phyloP scores from a whole-genome alignment of 1,140 invertebrate genomes.

The Paramacrobiotus metropolitanus region DNA sequence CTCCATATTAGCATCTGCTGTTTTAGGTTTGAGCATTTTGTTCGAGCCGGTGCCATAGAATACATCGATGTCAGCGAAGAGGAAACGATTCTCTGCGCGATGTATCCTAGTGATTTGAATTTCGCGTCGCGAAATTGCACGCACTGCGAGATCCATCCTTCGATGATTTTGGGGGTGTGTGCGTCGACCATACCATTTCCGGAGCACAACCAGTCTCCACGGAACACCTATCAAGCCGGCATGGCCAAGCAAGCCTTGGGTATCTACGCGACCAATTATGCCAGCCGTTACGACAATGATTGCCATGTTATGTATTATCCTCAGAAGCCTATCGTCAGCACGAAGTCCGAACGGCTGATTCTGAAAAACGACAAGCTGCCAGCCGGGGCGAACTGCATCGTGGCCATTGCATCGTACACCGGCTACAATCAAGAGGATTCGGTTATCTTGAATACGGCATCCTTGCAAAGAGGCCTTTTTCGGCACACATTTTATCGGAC shows the following conservation, averaged over 20 bases:
- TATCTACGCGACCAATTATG: not conserved
- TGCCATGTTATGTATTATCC: not conserved
- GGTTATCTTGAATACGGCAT: not conserved
- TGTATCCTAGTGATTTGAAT: not conserved
- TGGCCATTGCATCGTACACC: not conserved
- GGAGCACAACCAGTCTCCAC: slow-evolving; percentile 36
- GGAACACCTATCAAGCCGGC: slow-evolving; percentile 65
- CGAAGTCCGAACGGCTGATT: not conserved
- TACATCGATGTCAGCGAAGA: not conserved
- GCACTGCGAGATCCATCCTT: slow-evolving; percentile 1
- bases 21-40: not conserved
- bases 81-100: not conserved
- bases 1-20: not conserved
- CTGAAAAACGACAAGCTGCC: not conserved
- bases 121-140: not conserved
- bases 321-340: not conserved
- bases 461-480: not conserved
- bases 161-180: not conserved
- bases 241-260: slow-evolving; percentile 5
- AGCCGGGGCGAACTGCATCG: not conserved
- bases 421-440: slow-evolving; percentile 5
- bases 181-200: not conserved
- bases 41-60: not conserved
- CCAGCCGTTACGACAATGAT: not conserved
- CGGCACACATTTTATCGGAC: not conserved